Base-by-base conservation (phyloP, 2,888 invertebrate species). In the Heliconius cydno region DNA sequence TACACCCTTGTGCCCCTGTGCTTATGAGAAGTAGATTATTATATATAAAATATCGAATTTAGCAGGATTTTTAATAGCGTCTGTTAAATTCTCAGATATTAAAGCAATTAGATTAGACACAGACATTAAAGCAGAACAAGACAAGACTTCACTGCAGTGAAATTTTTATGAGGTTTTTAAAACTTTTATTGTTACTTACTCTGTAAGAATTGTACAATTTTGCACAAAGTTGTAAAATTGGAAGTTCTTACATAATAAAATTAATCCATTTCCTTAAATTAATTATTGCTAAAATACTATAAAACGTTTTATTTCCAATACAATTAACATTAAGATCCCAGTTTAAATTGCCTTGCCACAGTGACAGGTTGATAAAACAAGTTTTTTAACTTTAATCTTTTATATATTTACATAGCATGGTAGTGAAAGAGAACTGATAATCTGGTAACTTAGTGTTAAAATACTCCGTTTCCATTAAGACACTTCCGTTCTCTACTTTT, bases 231-330 rank as follows among this genome's bases (percentile, higher is more conserved):
- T 4, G 12, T 19, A 2, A 46, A 6, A 6, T 46, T 15, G 46
- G 1, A 46, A 46, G 46, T 19, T 46, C 6, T 46, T 46, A 46
- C 15, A 46, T 13, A 46, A 19, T 46, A 46, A 46, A 46, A 46
- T 46, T 15, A 6, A 46, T 46, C 46, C 0, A 15, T 46, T 15
- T 46, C 12, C 15, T 15, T 46, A 46, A 46, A 15, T 46, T 46
- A 46, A 15, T 15, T 46, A 15, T 46, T 15, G 15, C 46, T 46
- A 15, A 46, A 46, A 46, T 15, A 46, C 19, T 52, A 52, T 52
- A 52, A 60, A 60, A 60, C n/a, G n/a, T 10, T 60, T 60, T 60
- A 60, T 60, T 60, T 60, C 60, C n/a, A n/a, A 60, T n/a, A n/a
- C n/a, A 60, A 60, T 60, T 60, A n/a, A n/a, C 22, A 60, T 22